Base-by-base conservation (phyloP, 2,113 vertebrate species). In the Heptranchias perlo region DNA sequence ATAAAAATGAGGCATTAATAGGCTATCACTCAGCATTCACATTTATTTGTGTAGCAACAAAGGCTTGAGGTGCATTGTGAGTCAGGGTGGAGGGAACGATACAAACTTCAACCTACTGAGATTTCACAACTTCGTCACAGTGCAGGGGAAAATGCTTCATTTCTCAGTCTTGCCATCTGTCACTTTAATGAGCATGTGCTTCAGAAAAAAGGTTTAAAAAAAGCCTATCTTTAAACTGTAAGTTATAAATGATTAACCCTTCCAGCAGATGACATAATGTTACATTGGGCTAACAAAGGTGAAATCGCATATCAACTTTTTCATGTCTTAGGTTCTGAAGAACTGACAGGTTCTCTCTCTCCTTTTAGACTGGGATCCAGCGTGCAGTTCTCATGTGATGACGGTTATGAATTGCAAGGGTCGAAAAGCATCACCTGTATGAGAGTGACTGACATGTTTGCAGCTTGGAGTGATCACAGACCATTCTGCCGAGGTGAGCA, bases 391-490 rank as follows among this genome's bases (percentile, higher is more conserved):
- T 98, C 99, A 97, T 99, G 99, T 96, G 99, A 98, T 0, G 99
- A 99, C 96, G 99, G 99, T 96, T 99, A 99, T 18, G 99, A 99
- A 96, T 98, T 99, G 95, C 99, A 99, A 97, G 99, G 99, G 67
- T 99, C 99, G 96, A 99, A 99, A 97, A 98, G 99, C 97, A 99
- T 99, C 98, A 99, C 98, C 97, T 99, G 99, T 95, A 98, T 99
- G 97, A 97, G 98, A 96, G 98, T 99, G 97, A 99, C 99, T 1
- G 99, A 99, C 98, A 98, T 99, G 97, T 99, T 99, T 28, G 98
- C 99, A 0, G 99, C 99, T 23, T 99, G 99, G 99, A 99, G 99
- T 25, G 99, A 99, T 97, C 99, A 99, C 96, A 97, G 99, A 89
- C 99, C 99, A 0, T 98, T 99, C 96, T 99, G 99, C 98, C 98